These are phyloP conservation scores for Schlechtendalia chinensis DNA, from an alignment of 1,140 invertebrate genomes.

Conservation along the genomic window DNA sequence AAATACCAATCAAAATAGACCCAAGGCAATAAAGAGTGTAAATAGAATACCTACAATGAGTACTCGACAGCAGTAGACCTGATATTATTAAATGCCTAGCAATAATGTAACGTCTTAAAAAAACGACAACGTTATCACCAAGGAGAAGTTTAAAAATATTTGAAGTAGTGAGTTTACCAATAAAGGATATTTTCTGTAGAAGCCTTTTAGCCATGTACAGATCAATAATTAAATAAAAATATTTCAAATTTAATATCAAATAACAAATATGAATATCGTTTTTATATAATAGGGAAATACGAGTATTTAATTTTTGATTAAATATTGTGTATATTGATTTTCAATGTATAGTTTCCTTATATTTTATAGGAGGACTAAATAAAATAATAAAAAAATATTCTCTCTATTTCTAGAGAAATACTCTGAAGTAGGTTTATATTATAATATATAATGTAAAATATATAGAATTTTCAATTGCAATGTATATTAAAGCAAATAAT, in stretches of 20 bases:
- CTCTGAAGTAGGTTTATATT: too few species aligned
- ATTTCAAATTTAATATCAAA: not conserved
- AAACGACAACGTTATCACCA: not conserved
- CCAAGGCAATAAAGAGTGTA: constrained; percentile 21
- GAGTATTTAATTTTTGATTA: not conserved
- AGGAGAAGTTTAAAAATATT: not conserved
- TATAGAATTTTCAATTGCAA: too few species aligned
- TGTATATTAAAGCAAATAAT: too few species aligned
- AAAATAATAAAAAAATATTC: too few species aligned
- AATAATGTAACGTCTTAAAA: not conserved
- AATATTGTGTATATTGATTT: not conserved
- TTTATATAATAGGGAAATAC: not conserved
- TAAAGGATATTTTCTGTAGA: not conserved
- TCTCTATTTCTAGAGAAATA: too few species aligned
- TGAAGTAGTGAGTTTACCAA: not conserved
- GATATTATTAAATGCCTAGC: not conserved
- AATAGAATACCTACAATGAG: constrained; percentile 2
- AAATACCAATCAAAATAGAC: constrained; percentile 40
- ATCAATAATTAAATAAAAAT: not conserved
- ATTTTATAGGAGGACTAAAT: too few species aligned
- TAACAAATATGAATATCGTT: not conserved
- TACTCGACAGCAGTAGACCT: not conserved
- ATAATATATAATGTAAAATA: too few species aligned
- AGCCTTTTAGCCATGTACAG: not conserved
- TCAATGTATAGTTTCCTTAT: too few species aligned